A percentile compares a stretch with the other conserved stretches of the same genome.
Evolutionary conservation across 2,888 invertebrate genomes (phyloP).

Genomic region (Nematopogon swammerdamellus): DNA sequence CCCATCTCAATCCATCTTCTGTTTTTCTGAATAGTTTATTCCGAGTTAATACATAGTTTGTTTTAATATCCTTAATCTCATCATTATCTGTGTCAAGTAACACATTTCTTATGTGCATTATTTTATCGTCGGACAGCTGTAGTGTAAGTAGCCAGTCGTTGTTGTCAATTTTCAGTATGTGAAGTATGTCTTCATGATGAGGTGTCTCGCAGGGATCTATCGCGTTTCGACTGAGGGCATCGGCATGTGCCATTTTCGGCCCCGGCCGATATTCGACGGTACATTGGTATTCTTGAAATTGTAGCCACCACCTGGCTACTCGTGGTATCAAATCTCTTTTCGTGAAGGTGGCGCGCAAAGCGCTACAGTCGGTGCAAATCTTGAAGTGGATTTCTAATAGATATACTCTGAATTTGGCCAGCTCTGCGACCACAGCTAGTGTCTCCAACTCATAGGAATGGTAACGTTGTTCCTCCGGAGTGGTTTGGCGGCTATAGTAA

Average conservation of each 20-base stretch:
- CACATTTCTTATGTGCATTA: no score
- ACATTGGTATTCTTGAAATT: slow-evolving; percentile 15
- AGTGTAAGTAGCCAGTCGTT: no score
- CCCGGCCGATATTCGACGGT: slow-evolving; percentile 14
- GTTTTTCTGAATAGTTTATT: no score
- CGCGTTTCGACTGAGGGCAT: slow-evolving; percentile 14
- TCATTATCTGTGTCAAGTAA: no score
- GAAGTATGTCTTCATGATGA: no score
- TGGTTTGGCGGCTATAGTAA: slow-evolving; percentile 18
- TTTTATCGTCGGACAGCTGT: no score
- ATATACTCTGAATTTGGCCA: slow-evolving; percentile 14
- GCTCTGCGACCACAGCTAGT: slow-evolving; percentile 17
- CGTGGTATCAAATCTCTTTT: slow-evolving; percentile 12
- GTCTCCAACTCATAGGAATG: slow-evolving; percentile 25
- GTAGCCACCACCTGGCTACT: slow-evolving; percentile 16
- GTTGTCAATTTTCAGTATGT: no score
- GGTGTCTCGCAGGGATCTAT: neutral
- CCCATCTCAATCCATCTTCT: no score
- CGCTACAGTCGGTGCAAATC: slow-evolving; percentile 15
- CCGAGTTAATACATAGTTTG: no score
- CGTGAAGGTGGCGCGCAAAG: slow-evolving; percentile 11
- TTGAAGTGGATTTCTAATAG: slow-evolving; percentile 13
- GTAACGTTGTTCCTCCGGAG: slow-evolving; percentile 14
- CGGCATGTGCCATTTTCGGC: slow-evolving; percentile 13
- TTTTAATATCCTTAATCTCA: no score